phyloP scores from a whole-genome alignment of 2,797 vertebrate species.

The Macrochelys suwanniensis region DNA sequence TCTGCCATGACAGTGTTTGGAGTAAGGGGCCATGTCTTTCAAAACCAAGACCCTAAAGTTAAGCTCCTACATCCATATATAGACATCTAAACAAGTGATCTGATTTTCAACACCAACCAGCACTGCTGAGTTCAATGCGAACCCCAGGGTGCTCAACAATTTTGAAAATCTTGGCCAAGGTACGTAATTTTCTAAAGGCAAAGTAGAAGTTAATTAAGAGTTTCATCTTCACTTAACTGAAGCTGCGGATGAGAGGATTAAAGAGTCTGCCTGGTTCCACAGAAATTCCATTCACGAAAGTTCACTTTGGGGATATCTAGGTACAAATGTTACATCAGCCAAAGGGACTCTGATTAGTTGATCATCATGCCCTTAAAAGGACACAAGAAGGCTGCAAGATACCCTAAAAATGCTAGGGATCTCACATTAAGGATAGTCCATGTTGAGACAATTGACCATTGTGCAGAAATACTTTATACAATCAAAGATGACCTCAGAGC shows the following conservation, averaged over 20 bases:
- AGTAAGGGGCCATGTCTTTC: background rate
- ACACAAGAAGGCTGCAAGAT: background rate
- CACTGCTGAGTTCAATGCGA: background rate
- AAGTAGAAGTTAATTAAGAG: background rate
- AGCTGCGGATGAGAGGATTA: background rate
- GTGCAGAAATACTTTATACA: background rate
- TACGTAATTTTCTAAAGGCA: background rate
- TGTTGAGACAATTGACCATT: background rate
- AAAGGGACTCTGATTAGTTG: background rate
- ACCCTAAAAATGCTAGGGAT: background rate
- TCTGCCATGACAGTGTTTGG: background rate
- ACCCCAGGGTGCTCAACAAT: background rate
- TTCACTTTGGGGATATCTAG: background rate
- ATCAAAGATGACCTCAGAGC: conserved; percentile 2
- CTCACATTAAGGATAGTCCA: background rate
- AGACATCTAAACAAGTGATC: background rate
- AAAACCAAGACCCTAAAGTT: too few species aligned
- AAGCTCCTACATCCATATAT: background rate
- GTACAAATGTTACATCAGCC: background rate
- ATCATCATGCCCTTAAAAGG: background rate
- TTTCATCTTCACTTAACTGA: background rate
- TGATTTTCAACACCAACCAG: background rate
- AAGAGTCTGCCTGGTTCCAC: background rate
- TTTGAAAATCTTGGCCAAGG: background rate
- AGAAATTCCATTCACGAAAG: background rate